Evolutionary conservation across 2,888 invertebrate genomes (phyloP).

Genomic region (Eupeodes luniger): DNA sequence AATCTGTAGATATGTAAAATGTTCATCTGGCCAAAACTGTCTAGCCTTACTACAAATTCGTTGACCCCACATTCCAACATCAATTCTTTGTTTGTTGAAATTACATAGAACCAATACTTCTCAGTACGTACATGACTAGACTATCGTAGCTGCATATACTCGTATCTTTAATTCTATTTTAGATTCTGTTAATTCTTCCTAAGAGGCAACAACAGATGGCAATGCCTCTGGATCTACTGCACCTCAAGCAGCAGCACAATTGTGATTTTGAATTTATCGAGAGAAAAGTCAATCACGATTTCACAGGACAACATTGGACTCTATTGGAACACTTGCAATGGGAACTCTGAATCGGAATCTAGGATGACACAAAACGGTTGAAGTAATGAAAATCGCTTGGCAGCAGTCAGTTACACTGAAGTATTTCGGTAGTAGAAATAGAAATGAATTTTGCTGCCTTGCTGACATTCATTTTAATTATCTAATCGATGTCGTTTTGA

Average conservation of each 20-base stretch:
- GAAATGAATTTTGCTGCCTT: constrained; percentile 27
- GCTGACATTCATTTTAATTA: constrained; percentile 45
- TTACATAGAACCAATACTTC: too few relatives aligned
- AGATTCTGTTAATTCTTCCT: constrained; percentile 26
- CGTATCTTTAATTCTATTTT: too few relatives aligned
- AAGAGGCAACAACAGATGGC: not conserved
- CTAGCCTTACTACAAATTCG: too few relatives aligned
- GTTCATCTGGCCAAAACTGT: too few relatives aligned
- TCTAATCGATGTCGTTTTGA: not conserved
- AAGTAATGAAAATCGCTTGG: constrained; percentile 68
- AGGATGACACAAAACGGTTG: constrained; percentile 55
- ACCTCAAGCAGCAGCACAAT: constrained; percentile 31
- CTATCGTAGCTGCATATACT: too few relatives aligned
- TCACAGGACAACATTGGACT: constrained; percentile 1
- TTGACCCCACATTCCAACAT: too few relatives aligned
- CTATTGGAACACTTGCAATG: not conserved
- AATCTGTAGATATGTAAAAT: too few relatives aligned
- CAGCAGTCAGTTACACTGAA: constrained; percentile 46
- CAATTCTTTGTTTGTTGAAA: too few relatives aligned
- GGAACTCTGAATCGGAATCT: constrained; percentile 4
- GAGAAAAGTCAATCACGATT: constrained; percentile 49
- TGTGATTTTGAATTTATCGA: constrained; percentile 41
- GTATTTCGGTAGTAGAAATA: constrained; percentile 35
- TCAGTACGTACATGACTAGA: too few relatives aligned
- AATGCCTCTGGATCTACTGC: not conserved